These are phyloP conservation scores for Orientallactaga sibirica DNA, from an alignment of 2,797 vertebrate genomes.

Conservation along the genomic window DNA sequence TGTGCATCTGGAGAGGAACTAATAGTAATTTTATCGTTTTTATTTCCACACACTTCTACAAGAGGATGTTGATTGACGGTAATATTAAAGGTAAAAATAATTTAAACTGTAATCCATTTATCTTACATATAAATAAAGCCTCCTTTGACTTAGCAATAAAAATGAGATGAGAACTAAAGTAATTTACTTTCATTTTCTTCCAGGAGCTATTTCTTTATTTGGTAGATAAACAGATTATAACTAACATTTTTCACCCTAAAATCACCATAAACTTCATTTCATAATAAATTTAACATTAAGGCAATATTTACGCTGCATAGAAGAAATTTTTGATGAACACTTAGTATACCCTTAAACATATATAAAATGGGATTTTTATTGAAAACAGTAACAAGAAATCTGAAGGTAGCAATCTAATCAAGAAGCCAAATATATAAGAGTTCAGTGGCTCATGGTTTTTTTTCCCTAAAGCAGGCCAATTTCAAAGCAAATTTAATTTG, in stretches of 20 bases:
- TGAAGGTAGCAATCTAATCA: slow-evolving; percentile 75
- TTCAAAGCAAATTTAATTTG: slow-evolving; percentile 82
- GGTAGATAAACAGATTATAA: slow-evolving; percentile 78
- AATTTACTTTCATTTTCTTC: slow-evolving; percentile 79
- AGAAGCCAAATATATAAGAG: slow-evolving; percentile 77
- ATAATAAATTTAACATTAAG: slow-evolving; percentile 74
- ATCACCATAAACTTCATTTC: slow-evolving; percentile 74
- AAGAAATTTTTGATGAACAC: slow-evolving; percentile 70
- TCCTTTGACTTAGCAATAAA: slow-evolving; percentile 81
- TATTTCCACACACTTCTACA: slow-evolving; percentile 65
- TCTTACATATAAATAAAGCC: slow-evolving; percentile 77
- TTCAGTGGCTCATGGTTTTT: slow-evolving; percentile 41
- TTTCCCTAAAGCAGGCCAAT: slow-evolving; percentile 66
- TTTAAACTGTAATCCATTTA: slow-evolving; percentile 78
- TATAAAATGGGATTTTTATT: slow-evolving; percentile 76
- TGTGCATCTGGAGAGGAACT: slow-evolving; percentile 59
- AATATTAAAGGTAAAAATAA: slow-evolving; percentile 77
- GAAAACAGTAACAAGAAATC: slow-evolving; percentile 73
- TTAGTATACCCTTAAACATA: slow-evolving; percentile 69
- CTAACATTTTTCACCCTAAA: slow-evolving; percentile 78
- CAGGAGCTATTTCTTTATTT: slow-evolving; percentile 79
- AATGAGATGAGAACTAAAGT: slow-evolving; percentile 67
- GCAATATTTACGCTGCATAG: slow-evolving; percentile 54
- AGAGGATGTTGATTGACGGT: slow-evolving; percentile 69
- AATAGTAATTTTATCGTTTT: slow-evolving; percentile 64